These are phyloP conservation scores for Zootoca vivipara DNA, from an alignment of 2,113 vertebrate genomes.

Conservation along the genomic window DNA sequence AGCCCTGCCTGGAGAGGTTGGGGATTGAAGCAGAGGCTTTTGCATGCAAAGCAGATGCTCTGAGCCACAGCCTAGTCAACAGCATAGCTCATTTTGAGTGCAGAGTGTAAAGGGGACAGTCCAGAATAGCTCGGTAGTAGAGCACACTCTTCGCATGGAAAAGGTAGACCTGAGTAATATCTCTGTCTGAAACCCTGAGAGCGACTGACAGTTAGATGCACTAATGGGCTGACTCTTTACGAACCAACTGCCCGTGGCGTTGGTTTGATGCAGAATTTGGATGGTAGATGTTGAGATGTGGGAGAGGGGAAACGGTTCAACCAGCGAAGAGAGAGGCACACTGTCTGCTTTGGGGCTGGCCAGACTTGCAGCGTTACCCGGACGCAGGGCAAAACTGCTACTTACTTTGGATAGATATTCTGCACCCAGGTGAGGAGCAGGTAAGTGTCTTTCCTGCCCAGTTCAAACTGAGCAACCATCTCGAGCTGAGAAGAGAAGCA, in stretches of 20 bases:
- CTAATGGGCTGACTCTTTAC: neutral
- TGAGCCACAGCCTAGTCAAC: too few species aligned
- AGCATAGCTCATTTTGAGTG: neutral
- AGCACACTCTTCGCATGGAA: neutral
- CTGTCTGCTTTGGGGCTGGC: too few species aligned
- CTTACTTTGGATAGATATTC: slow-evolving; percentile 83
- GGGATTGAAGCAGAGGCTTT: too few species aligned
- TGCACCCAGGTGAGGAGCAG: slow-evolving; percentile 86
- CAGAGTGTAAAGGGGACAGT: too few species aligned
- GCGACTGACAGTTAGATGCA: neutral
- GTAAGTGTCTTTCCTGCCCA: slow-evolving; percentile 77
- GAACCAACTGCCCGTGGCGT: neutral
- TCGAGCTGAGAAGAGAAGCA: slow-evolving; percentile 74
- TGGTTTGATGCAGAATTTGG: neutral
- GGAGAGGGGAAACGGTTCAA: neutral
- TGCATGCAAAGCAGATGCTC: too few species aligned
- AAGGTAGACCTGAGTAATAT: neutral
- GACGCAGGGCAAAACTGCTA: neutral
- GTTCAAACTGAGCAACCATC: slow-evolving; percentile 61
- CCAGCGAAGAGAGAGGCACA: too few species aligned
- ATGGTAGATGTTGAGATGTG: neutral
- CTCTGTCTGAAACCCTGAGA: neutral
- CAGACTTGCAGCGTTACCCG: too few species aligned
- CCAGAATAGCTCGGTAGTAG: neutral
- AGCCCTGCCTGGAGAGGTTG: too few species aligned